Evolutionary conservation across 2,113 vertebrate genomes (phyloP).

Genomic region (Anguilla japonica): DNA sequence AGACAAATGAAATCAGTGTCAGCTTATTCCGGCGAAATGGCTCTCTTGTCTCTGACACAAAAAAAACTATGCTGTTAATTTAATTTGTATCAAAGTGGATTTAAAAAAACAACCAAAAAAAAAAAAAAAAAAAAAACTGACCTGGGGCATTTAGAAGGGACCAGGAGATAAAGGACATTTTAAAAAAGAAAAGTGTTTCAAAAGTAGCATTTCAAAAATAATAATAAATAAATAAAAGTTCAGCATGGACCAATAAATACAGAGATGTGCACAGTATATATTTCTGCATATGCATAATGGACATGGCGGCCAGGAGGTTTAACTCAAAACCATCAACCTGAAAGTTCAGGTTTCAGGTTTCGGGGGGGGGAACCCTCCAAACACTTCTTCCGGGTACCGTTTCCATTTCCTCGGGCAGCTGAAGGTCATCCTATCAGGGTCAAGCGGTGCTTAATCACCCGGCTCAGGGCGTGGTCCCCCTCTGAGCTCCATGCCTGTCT

Average conservation of each 20-base stretch:
- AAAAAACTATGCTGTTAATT: slow-evolving; percentile 55
- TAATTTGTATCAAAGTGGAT: slow-evolving; percentile 72
- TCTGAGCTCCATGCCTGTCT: background rate
- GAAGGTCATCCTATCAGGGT: too few species aligned
- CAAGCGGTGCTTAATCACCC: background rate
- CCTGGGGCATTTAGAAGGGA: slow-evolving; percentile 26
- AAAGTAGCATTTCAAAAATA: background rate
- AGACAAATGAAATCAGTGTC: slow-evolving; percentile 81
- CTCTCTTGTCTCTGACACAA: slow-evolving; percentile 57
- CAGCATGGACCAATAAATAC: background rate
- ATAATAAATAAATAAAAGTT: background rate
- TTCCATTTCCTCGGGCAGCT: too few species aligned
- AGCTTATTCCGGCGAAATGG: slow-evolving; percentile 67
- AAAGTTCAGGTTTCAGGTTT: too few species aligned
- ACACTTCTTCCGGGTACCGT: too few species aligned
- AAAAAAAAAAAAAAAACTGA: slow-evolving; percentile 31
- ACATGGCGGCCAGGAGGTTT: too few species aligned
- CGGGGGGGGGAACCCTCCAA: too few species aligned
- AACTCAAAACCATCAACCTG: too few species aligned
- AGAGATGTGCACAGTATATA: too few species aligned
- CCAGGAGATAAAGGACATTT: background rate
- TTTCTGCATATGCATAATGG: too few species aligned
- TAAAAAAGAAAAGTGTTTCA: background rate
- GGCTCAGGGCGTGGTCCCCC: background rate
- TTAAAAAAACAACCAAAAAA: slow-evolving; percentile 48